Evolutionary conservation across 2,888 invertebrate genomes (phyloP).

Genomic region (Drosophila anomalata): DNA sequence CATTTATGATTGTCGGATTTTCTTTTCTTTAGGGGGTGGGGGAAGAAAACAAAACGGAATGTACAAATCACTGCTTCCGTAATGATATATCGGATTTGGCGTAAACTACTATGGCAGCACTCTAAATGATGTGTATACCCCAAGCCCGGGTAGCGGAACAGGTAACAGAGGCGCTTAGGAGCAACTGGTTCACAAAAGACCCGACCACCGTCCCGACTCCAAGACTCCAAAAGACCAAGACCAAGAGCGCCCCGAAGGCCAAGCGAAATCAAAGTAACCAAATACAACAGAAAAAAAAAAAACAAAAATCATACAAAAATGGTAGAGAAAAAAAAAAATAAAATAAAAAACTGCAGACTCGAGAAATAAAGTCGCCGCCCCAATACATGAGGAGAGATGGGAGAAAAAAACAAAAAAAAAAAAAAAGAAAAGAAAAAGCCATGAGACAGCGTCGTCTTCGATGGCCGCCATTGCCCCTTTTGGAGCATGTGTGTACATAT

Average conservation of each 20-base stretch:
- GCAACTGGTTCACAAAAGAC: conserved; percentile 50
- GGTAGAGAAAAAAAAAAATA: conserved; percentile 31
- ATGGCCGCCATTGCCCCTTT: conserved; percentile 42
- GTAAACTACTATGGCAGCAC: conserved; percentile 24
- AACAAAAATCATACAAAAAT: conserved; percentile 40
- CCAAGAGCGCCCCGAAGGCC: conserved; percentile 41
- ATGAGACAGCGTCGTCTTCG: conserved; percentile 44
- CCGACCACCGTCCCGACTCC: conserved; percentile 11
- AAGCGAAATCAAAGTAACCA: conserved; percentile 67
- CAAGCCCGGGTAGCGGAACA: conserved; percentile 35
- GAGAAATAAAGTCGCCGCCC: conserved; percentile 63
- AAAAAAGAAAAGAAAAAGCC: conserved; percentile 30
- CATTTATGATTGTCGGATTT: conserved; percentile 20
- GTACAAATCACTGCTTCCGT: conserved; percentile 63
- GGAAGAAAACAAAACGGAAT: conserved; percentile 43
- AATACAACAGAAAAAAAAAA: conserved; percentile 57
- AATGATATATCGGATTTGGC: conserved; percentile 43
- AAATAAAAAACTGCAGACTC: conserved; percentile 57
- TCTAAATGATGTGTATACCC: conserved; percentile 44
- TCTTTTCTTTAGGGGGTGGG: conserved; percentile 5
- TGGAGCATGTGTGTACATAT: conserved; percentile 33
- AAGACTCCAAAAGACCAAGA: conserved; percentile 45
- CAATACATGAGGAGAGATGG: conserved; percentile 32
- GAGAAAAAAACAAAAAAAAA: conserved; percentile 20
- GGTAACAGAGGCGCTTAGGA: conserved; percentile 54